Evolutionary conservation across 2,888 invertebrate species (phyloP), one percentile per base, ranked within the genome.

Genomic region (Drosophila meridiana): DNA sequence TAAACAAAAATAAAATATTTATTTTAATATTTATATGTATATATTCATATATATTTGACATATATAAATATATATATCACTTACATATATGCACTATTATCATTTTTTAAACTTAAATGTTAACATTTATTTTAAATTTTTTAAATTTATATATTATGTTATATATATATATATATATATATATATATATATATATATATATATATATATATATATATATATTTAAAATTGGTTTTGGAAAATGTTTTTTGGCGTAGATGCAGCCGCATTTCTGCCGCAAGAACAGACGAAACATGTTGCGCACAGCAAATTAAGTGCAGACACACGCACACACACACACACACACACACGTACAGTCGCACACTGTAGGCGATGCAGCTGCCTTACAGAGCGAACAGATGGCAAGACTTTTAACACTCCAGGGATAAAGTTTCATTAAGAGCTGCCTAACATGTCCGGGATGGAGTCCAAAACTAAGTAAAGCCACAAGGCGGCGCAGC

Each of bases 351-450:
- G 28, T 1, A 40, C 7, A 40, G 14, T 4, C 40, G 28, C 14
- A 60, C 13, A 48, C 30, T 56, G 8, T 26, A 63, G 62, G 53
- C 45, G 34, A 26, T 62, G 72, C 80, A 65, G 67, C 40, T 67
- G 60, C 63, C 50, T 73, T 73, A 50, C 69, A 61, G 80, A 69
- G 63, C 48, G 79, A 77, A 58, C 83, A 87, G 73, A 76, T 89
- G 87, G 89, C 82, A 79, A 82, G 80, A 89, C 89, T 87, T 76
- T 85, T 78, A 85, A 80, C 87, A 90, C 89, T 86, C 86, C 74
- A 72, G 90, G 90, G 84, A 88, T 89, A 91, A 89, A 91, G 87
- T 91, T 89, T 89, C 89, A 89, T 89, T 89, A 91, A 87, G 82
- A 90, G 82, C 78, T 78, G 76, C 65, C 87, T 74, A 80, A 81